Base-by-base conservation (phyloP, 2,888 invertebrate species). In the Sinohyriopsis cumingii region DNA sequence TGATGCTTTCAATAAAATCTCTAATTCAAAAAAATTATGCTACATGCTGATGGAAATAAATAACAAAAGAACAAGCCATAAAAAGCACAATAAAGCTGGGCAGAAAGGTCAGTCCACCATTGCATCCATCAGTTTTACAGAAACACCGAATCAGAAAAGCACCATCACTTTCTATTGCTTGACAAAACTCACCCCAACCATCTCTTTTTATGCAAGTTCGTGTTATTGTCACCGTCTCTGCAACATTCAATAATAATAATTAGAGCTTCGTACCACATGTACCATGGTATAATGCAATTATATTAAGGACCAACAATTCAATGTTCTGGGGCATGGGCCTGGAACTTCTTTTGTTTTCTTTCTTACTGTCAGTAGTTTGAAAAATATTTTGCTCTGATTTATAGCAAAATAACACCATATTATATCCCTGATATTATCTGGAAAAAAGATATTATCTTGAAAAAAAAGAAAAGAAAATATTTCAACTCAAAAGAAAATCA, bases 81-180 rank as follows among this genome's bases (percentile, higher is more conserved):
- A 59, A 53, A 45, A 72, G 60, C 15, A 60, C 33, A 12, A 67
- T 19, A 33, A 67, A 55, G 57, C 64, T 73, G 61, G 75, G 73
- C 54, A 64, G 33, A 19, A 63, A 22, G 24, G 64, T 70, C n/a
- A 59, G 62, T 33, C 75, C 78, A 63, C 73, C 62, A 69, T 87
- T 87, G 70, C 87, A 87, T 25, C 78, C 79, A 63, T 85, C 83
- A 3, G 72, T 68, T 4, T 75, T 79, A 72, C 87, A 87, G 22
- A 81, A 73, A 64, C 87, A 87, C 60, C 79, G 77, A 65, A 84
- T 77, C 64, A 80, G 76, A 65, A 83, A 74, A 6, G 84, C 80
- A 22, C 82, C 79, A 19, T 82, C 80, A 5, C 79, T 79, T 25
- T 80, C 76, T 56, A 78, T 74, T 33, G 71, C 79, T 7, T 56